phyloP scores from a whole-genome alignment of 2,113 vertebrate genomes.

The Polyodon spathula region DNA sequence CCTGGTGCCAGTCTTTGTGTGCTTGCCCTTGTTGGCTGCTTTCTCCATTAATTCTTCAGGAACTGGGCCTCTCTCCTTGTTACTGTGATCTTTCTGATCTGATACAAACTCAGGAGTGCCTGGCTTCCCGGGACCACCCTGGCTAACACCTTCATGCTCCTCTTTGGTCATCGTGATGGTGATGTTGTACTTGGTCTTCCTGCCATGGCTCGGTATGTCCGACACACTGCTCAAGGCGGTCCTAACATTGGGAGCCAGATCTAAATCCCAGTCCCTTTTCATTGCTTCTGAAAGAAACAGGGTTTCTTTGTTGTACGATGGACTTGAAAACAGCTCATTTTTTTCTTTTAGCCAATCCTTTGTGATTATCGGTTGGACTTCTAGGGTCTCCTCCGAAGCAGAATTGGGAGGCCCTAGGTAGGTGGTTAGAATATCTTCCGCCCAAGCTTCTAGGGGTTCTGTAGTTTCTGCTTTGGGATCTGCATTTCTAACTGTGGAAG shows the following conservation, averaged over 20 bases:
- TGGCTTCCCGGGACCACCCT: too few species aligned
- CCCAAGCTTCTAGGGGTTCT: neutral
- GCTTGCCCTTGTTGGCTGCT: too few species aligned
- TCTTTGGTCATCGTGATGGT: constrained; percentile 5
- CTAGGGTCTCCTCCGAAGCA: neutral
- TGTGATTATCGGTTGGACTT: neutral
- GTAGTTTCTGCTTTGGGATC: neutral
- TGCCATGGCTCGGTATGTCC: rapidly evolving
- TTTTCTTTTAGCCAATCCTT: too few species aligned
- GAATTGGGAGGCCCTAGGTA: neutral
- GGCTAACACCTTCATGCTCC: neutral
- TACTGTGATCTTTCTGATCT: too few species aligned
- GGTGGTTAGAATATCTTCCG: neutral
- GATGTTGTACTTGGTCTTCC: neutral
- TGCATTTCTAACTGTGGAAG: neutral
- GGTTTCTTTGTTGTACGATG: neutral
- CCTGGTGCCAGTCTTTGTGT: too few species aligned
- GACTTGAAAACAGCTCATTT: neutral
- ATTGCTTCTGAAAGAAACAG: neutral
- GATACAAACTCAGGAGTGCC: too few species aligned
- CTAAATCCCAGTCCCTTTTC: neutral
- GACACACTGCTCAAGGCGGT: neutral
- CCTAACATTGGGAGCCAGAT: neutral
- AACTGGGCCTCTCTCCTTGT: too few species aligned
- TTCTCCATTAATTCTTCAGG: too few species aligned